A percentile compares a stretch with the other conserved stretches of the same genome.
Evolutionary conservation across 2,888 invertebrate species (phyloP).

Genomic region (Scaptomyza reducta): DNA sequence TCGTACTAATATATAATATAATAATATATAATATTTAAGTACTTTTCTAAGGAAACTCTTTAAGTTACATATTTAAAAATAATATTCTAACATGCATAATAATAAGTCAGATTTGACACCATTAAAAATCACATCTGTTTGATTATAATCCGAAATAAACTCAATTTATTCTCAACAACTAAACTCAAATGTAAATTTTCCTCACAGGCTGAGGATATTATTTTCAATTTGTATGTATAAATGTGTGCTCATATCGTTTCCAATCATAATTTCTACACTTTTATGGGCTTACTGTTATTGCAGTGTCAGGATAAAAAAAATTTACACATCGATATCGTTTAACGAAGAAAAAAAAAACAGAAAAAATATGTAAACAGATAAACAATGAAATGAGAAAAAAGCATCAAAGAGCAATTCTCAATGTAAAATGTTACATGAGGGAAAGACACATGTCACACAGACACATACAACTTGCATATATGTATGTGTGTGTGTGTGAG

Average conservation of each 20-base stretch:
- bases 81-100: too few relatives aligned
- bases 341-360: constrained; percentile 39
- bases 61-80: too few relatives aligned
- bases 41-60: too few relatives aligned
- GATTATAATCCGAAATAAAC: neutral
- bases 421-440: constrained; percentile 62
- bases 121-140: constrained; percentile 3
- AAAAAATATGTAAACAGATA: constrained; percentile 67
- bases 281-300: constrained; percentile 66
- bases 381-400: constrained; percentile 57
- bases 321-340: constrained; percentile 75
- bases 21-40: too few relatives aligned
- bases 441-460: constrained; percentile 19
- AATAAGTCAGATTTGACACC: too few relatives aligned
- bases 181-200: constrained; percentile 17
- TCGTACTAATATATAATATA: too few relatives aligned
- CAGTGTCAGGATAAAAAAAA: constrained; percentile 56
- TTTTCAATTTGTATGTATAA: constrained; percentile 78
- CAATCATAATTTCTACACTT: constrained; percentile 64
- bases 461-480: too few relatives aligned
- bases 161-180: neutral
- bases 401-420: constrained; percentile 74
- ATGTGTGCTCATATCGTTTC: constrained; percentile 13
- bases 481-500: too few relatives aligned
- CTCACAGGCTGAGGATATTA: constrained; percentile 43